Base-by-base conservation (phyloP, 2,113 vertebrate species). In the Petaurus breviceps region DNA sequence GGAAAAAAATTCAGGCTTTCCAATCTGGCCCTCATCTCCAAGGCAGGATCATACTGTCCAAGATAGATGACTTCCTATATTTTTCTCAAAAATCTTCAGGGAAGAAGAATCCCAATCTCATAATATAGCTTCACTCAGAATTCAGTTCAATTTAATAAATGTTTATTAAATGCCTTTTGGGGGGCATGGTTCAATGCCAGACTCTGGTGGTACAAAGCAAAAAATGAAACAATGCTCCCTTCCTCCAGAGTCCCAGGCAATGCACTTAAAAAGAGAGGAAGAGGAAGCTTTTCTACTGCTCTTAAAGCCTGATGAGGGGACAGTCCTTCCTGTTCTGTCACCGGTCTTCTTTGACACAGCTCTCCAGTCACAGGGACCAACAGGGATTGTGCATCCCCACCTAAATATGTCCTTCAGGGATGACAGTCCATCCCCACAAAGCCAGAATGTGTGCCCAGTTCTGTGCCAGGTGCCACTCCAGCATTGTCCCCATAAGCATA, bases 31-130 rank as follows among this genome's bases (percentile, higher is more conserved):
- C 43, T 24, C 4, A 16, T 47, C 16, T 61, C 55, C 61, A 46
- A n/a, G 0, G 1, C 10, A 54, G 84, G 6, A 5, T 2, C 0
- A 28, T 7, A 8, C 25, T 11, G 2, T 53, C n/a, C 90, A 90
- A 23, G 26, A 1, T 1, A 47, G 25, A 43, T 93, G 89, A 3
- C 37, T 90, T 22, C 28, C 51, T 2, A 43, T 53, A 1, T 49
- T 49, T 90, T 37, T 52, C 55, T 28, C 52, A 68, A 49, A 3
- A 3, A 24, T 3, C 49, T 43, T 96, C 2, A 1, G 28, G 50
- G 37, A 91, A 92, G 24, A n/a, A 94, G 25, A 25, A 26, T 0
- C 16, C 14, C 24, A 10, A 49, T 93, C 55, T 91, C 24, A 89
- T 47, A 51, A 31, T 51, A 10, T 8, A 91, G 22, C 31, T 51